Evolutionary conservation across 1,140 invertebrate genomes (phyloP).

Genomic region (Cyclargus thomasi): DNA sequence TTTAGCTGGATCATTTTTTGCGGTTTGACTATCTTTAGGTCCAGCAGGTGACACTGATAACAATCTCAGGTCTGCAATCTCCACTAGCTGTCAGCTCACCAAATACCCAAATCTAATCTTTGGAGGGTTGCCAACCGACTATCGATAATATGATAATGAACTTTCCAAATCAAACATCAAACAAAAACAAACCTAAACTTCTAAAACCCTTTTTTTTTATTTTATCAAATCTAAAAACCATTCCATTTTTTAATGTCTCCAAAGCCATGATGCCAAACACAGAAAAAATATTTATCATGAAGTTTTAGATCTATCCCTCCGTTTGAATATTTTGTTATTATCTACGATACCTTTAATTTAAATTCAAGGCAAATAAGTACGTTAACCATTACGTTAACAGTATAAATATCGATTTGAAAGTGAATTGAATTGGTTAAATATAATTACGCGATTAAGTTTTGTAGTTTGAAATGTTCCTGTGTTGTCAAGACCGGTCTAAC

Average conservation of each 20-base stretch:
- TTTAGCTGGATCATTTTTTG: background rate
- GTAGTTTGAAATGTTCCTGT: background rate
- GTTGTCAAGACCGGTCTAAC: too few species aligned
- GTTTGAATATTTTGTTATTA: background rate
- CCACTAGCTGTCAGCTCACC: background rate
- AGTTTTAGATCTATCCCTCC: background rate
- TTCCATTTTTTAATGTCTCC: too few species aligned
- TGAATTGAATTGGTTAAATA: constrained; percentile 1
- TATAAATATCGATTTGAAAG: constrained; percentile 12
- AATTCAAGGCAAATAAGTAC: constrained; percentile 10
- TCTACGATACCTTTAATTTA: constrained; percentile 1
- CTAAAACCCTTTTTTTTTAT: too few species aligned
- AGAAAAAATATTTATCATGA: too few species aligned
- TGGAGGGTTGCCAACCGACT: constrained; percentile 4
- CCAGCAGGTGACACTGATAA: background rate
- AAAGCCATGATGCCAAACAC: too few species aligned
- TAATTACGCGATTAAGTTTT: background rate
- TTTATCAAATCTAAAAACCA: too few species aligned
- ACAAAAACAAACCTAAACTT: too few species aligned
- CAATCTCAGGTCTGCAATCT: background rate
- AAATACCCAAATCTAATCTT: constrained; percentile 7
- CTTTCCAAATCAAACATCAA: too few species aligned
- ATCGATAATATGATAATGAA: constrained; percentile 9
- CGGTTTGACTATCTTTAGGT: background rate
- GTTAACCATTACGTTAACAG: constrained; percentile 14